phyloP scores from a whole-genome alignment of 2,113 vertebrate genomes.

The Stigmatopora argus region DNA sequence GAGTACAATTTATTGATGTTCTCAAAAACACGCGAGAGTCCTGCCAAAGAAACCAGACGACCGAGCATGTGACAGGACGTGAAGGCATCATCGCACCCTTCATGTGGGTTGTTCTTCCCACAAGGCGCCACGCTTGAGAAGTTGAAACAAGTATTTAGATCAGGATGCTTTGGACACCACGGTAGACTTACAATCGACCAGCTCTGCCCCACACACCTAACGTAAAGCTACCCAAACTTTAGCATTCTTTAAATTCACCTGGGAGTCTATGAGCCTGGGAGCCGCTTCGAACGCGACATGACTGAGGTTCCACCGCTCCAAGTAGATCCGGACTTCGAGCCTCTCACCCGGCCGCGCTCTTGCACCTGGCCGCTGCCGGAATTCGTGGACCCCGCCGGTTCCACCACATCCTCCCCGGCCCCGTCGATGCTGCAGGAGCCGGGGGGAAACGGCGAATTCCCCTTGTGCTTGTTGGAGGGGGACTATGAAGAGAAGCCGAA shows the following conservation, averaged over 20 bases:
- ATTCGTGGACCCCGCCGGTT: conserved; percentile 74
- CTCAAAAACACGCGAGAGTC: background rate
- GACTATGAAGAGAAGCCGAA: conserved; percentile 73
- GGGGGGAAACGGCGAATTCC: conserved; percentile 75
- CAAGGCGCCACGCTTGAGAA: conserved; percentile 36
- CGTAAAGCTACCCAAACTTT: background rate
- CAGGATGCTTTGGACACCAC: conserved; percentile 37
- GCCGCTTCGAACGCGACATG: conserved; percentile 54
- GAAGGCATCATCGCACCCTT: conserved; percentile 47
- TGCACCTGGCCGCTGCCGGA: conserved; percentile 85
- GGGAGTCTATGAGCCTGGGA: conserved; percentile 22
- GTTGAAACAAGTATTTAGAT: conserved; percentile 13
- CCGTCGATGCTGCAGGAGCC: conserved; percentile 77
- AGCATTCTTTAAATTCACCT: conserved; percentile 6
- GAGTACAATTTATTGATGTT: too few species aligned
- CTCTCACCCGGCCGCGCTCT: conserved; percentile 78
- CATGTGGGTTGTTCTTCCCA: conserved; percentile 13
- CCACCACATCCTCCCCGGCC: conserved; percentile 81
- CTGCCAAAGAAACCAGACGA: background rate
- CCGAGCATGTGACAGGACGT: conserved; percentile 29
- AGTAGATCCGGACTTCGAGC: conserved; percentile 84
- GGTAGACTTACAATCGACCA: conserved; percentile 1
- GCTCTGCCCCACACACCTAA: background rate
- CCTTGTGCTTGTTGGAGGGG: conserved; percentile 82
- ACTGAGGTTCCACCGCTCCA: conserved; percentile 74